Percentiles rank a stretch among this genome's conserved stretches.
phyloP scores from a whole-genome alignment of 2,113 vertebrate species.

The Pseudorectes ferrugineus region DNA sequence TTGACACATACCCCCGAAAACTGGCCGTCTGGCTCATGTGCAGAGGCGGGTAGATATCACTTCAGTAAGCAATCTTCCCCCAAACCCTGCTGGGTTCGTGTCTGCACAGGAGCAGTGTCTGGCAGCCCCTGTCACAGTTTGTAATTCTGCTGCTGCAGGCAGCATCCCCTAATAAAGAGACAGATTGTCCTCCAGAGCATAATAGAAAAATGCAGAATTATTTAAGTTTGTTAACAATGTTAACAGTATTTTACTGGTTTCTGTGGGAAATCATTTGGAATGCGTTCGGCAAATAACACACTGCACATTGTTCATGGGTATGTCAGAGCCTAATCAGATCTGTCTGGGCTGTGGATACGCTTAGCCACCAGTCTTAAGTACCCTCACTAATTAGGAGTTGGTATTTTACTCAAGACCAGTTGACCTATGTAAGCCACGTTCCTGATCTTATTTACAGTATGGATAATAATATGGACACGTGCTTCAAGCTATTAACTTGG shows the following conservation, averaged over 20 bases:
- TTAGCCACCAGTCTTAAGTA: not conserved
- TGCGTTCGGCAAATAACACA: not conserved
- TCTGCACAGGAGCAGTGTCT: not conserved
- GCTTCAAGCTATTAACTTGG: not conserved
- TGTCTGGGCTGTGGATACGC: not conserved
- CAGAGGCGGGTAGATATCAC: not conserved
- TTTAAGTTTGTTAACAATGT: not conserved
- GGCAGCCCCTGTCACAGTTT: accelerated
- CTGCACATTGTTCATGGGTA: not conserved
- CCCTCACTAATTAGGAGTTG: not conserved
- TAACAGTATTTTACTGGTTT: not conserved
- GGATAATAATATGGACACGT: not conserved
- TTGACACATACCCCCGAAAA: not conserved
- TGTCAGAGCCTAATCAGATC: not conserved
- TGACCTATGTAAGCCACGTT: not conserved
- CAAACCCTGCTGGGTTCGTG: accelerated
- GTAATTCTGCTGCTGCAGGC: not conserved
- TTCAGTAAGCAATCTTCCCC: not conserved
- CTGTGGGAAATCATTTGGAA: not conserved
- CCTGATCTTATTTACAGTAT: not conserved
- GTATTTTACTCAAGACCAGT: not conserved
- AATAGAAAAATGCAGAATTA: not conserved
- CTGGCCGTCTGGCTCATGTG: not conserved
- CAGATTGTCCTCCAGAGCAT: not conserved
- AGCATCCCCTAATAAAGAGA: not conserved